Evolutionary conservation across 2,888 invertebrate genomes (phyloP).

Genomic region (Harpalus rubripes): DNA sequence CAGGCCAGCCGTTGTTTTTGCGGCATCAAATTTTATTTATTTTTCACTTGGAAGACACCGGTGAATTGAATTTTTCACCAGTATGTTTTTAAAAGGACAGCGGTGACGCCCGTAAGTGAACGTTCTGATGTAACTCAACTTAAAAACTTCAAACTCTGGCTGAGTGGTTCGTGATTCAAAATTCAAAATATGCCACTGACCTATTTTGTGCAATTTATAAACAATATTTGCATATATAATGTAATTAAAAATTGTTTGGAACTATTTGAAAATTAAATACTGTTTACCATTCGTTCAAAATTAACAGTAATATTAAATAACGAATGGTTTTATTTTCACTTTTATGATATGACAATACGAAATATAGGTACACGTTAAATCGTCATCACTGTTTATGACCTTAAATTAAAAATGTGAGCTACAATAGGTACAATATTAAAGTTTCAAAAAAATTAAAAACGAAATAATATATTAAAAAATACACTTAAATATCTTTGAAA

Average conservation of each 20-base stretch:
- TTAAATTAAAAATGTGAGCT: too few species aligned
- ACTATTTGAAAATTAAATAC: too few species aligned
- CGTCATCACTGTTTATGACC: too few species aligned
- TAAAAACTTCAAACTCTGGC: slow-evolving; percentile 1
- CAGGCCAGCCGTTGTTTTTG: slow-evolving; percentile 6
- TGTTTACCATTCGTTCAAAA: too few species aligned
- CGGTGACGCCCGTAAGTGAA: not conserved
- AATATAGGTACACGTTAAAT: too few species aligned
- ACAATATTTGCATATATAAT: too few species aligned
- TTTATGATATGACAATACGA: too few species aligned
- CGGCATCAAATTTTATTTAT: slow-evolving; percentile 46
- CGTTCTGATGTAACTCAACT: not conserved
- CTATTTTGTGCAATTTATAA: not conserved
- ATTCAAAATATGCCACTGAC: not conserved
- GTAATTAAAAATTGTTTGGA: too few species aligned
- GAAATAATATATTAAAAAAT: not conserved
- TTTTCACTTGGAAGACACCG: slow-evolving; percentile 36
- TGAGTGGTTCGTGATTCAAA: not conserved
- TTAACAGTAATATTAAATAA: too few species aligned
- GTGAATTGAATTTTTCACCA: slow-evolving; percentile 35
- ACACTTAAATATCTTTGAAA: not conserved
- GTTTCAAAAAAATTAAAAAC: too few species aligned
- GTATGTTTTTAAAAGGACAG: slow-evolving; percentile 34
- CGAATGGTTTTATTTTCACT: too few species aligned
- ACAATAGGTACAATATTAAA: too few species aligned